Evolutionary conservation across 2,797 vertebrate genomes (phyloP).

Genomic region (Gymnoscopelus braueri): DNA sequence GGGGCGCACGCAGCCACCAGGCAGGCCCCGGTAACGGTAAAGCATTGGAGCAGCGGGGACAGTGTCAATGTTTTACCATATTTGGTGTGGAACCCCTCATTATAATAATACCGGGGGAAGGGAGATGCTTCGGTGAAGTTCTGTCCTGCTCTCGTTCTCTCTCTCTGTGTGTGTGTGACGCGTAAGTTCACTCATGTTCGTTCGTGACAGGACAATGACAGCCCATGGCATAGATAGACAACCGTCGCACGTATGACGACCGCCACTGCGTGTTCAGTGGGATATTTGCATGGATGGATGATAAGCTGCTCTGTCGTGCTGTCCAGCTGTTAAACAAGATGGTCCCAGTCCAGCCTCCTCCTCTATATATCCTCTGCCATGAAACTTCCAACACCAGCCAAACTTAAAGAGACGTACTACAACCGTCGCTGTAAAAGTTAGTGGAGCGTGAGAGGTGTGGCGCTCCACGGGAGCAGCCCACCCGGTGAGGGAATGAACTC

Average conservation of each 20-base stretch:
- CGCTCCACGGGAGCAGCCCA: background rate
- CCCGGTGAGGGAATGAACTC: slow-evolving; percentile 14
- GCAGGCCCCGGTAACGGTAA: slow-evolving; percentile 20
- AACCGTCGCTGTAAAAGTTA: background rate
- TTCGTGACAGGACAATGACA: background rate
- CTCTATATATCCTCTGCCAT: too few species aligned
- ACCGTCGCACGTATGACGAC: too few species aligned
- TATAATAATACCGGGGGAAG: slow-evolving; percentile 50
- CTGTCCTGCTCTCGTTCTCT: slow-evolving; percentile 7
- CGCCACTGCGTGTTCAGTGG: too few species aligned
- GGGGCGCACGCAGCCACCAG: slow-evolving; percentile 68
- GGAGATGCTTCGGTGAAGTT: slow-evolving; percentile 41
- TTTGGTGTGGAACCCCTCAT: slow-evolving; percentile 80
- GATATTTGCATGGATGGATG: too few species aligned
- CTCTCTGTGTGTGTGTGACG: slow-evolving; percentile 18
- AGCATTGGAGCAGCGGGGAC: slow-evolving; percentile 16
- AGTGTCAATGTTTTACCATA: slow-evolving; percentile 79
- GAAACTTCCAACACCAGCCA: background rate
- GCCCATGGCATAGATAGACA: too few species aligned
- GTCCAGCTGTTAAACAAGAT: too few species aligned
- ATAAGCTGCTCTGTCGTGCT: too few species aligned
- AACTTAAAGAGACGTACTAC: background rate
- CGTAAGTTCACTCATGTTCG: slow-evolving; percentile 18
- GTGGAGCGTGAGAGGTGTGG: slow-evolving; percentile 26
- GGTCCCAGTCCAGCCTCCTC: too few species aligned